These are phyloP conservation scores for Sebastes kiyomatsui DNA, from an alignment of 2,797 vertebrate genomes.

Conservation along the genomic window DNA sequence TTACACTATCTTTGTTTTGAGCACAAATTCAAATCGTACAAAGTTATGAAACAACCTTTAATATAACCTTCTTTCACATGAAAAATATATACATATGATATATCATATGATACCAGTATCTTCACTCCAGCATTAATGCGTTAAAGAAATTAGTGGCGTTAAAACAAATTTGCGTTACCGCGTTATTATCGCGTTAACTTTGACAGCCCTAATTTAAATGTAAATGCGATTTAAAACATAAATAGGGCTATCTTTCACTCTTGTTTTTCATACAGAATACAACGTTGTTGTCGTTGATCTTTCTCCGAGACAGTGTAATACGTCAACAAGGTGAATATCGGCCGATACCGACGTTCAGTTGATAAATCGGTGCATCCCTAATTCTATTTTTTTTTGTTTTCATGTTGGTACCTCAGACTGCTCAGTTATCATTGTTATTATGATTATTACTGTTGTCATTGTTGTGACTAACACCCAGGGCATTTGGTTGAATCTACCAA, in stretches of 20 bases:
- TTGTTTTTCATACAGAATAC: not conserved
- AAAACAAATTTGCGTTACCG: too few species aligned
- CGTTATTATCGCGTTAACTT: too few species aligned
- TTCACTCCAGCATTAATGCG: too few species aligned
- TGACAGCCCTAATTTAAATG: too few species aligned
- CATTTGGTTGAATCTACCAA: constrained; percentile 98
- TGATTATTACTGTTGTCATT: constrained; percentile 54
- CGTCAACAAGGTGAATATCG: not conserved
- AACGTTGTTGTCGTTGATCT: not conserved
- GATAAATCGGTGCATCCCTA: not conserved
- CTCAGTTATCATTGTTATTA: constrained; percentile 82
- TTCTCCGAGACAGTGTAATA: too few species aligned
- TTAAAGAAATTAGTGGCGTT: too few species aligned
- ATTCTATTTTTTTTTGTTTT: constrained; percentile 78
- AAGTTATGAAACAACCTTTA: too few species aligned
- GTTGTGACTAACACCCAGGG: constrained; percentile 85
- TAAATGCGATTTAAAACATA: not conserved
- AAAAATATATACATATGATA: too few species aligned
- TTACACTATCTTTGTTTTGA: not conserved
- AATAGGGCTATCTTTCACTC: not conserved
- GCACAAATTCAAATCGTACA: not conserved
- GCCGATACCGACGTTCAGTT: not conserved
- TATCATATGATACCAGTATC: too few species aligned
- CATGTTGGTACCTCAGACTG: constrained; percentile 96
- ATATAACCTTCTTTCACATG: too few species aligned